These are phyloP conservation scores for Pogonomyrmex californicus DNA, from an alignment of 1,140 invertebrate genomes.

Conservation along the genomic window DNA sequence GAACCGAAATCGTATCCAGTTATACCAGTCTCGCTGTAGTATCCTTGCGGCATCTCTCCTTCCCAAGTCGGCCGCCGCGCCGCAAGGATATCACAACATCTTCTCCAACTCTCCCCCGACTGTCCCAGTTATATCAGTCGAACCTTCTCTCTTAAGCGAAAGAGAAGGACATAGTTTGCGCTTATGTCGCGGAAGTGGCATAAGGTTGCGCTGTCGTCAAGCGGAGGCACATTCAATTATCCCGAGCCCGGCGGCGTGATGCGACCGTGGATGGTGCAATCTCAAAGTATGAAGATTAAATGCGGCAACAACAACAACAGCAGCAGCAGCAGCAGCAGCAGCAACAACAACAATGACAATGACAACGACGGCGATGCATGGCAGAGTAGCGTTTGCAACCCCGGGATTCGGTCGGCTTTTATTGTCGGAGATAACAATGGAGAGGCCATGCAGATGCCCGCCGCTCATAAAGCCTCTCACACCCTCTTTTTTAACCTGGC, in stretches of 20 bases:
- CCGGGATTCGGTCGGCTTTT: conserved; percentile 68
- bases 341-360: background rate
- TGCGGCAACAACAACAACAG: background rate
- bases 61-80: background rate
- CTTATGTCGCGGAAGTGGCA: conserved; percentile 1
- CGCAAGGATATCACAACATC: conserved; percentile 22
- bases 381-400: conserved; percentile 36
- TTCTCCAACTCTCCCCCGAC: conserved; percentile 48
- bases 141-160: background rate
- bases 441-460: conserved; percentile 68
- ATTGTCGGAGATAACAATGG: conserved; percentile 76
- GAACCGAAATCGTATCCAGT: conserved; percentile 32
- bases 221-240: conserved; percentile 77
- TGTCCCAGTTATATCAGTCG: conserved; percentile 76
- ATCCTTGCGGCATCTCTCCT: background rate
- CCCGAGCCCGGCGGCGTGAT: background rate
- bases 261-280: conserved; percentile 23
- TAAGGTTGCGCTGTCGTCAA: conserved; percentile 24
- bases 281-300: conserved; percentile 75
- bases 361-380: background rate
- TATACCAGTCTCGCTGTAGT: conserved; percentile 14
- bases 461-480: conserved; percentile 66
- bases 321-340: background rate
- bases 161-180: conserved; percentile 1
- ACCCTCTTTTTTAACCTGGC: conserved; percentile 29